Base-by-base conservation (phyloP, 2,113 vertebrate species). In the Clarias gariepinus region DNA sequence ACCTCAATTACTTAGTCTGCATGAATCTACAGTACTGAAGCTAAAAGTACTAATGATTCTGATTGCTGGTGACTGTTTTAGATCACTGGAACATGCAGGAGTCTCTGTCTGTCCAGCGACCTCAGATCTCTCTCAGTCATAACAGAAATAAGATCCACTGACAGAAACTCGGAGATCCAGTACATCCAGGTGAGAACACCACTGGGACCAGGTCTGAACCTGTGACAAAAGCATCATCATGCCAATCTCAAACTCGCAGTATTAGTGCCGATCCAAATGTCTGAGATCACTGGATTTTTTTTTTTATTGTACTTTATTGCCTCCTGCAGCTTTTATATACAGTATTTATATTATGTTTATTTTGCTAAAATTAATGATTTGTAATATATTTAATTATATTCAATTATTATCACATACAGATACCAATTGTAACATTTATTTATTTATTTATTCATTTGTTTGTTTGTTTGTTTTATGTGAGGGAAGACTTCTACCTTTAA, bases 101-200 rank as follows among this genome's bases (percentile, higher is more conserved):
- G 95, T 55, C 91, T 99, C 0, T 97, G 97, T 91, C 95, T 99
- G 28, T 98, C 98, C 30, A 97, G 97, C 91, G 98, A 99, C 89
- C 93, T 99, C 89, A 98, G 97, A 88, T 98, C 98, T 0, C 91
- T 99, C 0, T 98, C 97, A 0, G 95, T 98, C 90, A 93, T 99
- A 92, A 95, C 97, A 63, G 96, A 99, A 89, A 92, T 96, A 63
- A 91, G n/a, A 66, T 93, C 95, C 69, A 85, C 93, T 21, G 90
- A 94, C 41, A 89, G 91, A 0, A 92, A 94, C 64, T 91, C 95
- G 0, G 95, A 97, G 91, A 97, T 99, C 88, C 96, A 85, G 0
- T 99, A 97, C 88, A 92, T 98, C 89, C 98, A 98, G 95, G 98
- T 95, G 87, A 93, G 86, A 80, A 60, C 77, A 13, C 52, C 47